Percentiles rank a stretch among this genome's conserved stretches.
These are phyloP conservation scores for Enoplosus armatus DNA, from an alignment of 2,797 vertebrate genomes.

Conservation along the genomic window DNA sequence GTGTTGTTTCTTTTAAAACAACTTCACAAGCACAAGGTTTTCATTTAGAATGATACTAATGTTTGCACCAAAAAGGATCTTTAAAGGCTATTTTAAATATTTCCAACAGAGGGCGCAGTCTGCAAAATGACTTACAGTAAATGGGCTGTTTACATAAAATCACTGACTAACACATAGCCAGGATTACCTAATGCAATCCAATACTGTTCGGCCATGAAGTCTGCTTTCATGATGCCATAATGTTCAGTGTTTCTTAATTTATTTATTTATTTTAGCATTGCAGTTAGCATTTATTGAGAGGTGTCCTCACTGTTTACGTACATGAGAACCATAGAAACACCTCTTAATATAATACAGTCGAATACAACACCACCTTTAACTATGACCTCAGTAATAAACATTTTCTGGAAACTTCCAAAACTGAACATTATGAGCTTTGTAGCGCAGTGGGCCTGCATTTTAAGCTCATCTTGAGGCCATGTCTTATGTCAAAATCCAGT, in stretches of 20 bases:
- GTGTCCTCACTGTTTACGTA: too few relatives aligned
- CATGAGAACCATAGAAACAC: too few relatives aligned
- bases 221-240: too few relatives aligned
- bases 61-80: not conserved
- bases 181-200: not conserved
- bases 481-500: not conserved
- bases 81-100: not conserved
- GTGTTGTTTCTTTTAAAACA: not conserved
- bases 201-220: too few relatives aligned
- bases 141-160: not conserved
- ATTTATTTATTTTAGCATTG: not conserved
- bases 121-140: slow-evolving; percentile 21
- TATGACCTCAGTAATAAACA: not conserved
- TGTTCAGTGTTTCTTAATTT: too few relatives aligned
- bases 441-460: too few relatives aligned
- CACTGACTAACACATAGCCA: not conserved
- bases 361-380: not conserved
- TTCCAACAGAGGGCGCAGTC: slow-evolving; percentile 29
- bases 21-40: not conserved
- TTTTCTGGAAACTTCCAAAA: too few relatives aligned
- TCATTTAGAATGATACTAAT: not conserved
- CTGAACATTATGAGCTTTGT: too few relatives aligned
- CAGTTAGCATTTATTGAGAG: not conserved
- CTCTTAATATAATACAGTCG: too few relatives aligned
- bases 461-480: not conserved